phyloP scores from a whole-genome alignment of 2,888 invertebrate genomes.

The Dysmachus trigonus region DNA sequence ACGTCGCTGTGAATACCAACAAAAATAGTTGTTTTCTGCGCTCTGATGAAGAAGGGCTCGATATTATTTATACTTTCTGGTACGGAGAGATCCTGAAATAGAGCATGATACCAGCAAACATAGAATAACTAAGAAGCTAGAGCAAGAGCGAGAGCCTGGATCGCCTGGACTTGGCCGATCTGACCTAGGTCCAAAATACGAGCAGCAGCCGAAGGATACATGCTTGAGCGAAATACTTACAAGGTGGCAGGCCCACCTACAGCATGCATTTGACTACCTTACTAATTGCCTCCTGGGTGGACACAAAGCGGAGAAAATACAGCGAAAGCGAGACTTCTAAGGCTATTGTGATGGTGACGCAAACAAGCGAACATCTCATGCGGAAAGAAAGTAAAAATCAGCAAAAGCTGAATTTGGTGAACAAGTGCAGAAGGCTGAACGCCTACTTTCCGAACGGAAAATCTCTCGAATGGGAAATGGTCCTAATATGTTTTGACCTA shows the following conservation, averaged over 20 bases:
- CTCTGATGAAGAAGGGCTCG: constrained; percentile 61
- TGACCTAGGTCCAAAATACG: not conserved
- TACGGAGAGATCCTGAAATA: constrained; percentile 60
- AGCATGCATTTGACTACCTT: constrained; percentile 14
- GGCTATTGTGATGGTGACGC: not conserved
- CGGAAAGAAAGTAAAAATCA: not conserved
- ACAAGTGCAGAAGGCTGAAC: not conserved
- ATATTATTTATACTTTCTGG: constrained; percentile 61
- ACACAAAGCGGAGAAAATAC: not conserved
- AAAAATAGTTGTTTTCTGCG: constrained; percentile 61
- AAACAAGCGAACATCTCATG: not conserved
- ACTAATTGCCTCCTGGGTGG: not conserved
- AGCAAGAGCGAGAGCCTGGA: not conserved
- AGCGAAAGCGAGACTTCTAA: not conserved
- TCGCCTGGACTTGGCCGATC: not conserved
- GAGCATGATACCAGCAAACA: constrained; percentile 15
- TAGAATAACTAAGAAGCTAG: constrained; percentile 2
- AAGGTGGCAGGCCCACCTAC: not conserved
- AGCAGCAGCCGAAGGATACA: not conserved
- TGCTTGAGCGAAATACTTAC: not conserved
- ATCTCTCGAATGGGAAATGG: not conserved
- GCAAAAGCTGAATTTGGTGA: not conserved
- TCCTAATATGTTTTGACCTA: not conserved
- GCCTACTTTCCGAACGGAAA: not conserved
- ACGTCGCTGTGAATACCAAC: constrained; percentile 62